Percentiles rank a stretch among this genome's conserved stretches.
Evolutionary conservation across 2,797 vertebrate genomes (phyloP).

Genomic region (Macropodus opercularis): DNA sequence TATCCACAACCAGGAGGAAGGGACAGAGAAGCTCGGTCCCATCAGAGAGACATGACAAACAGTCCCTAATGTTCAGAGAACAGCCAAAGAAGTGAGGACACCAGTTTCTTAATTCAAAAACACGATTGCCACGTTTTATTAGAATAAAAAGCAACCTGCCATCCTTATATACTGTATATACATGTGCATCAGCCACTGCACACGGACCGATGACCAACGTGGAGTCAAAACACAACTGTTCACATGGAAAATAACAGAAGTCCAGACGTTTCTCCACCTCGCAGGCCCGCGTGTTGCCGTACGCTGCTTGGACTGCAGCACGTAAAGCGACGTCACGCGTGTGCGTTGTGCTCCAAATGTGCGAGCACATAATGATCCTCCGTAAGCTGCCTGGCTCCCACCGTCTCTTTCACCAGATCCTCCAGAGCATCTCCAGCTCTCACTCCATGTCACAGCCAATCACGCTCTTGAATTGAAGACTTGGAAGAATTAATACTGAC

Average conservation of each 20-base stretch:
- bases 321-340: constrained; percentile 31
- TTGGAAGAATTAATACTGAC: constrained; percentile 43
- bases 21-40: background rate
- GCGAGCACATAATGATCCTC: constrained; percentile 66
- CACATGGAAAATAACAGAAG: too few species aligned
- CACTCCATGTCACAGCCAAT: too few species aligned
- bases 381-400: constrained; percentile 70
- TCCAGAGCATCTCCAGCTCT: constrained; percentile 16
- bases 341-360: constrained; percentile 25
- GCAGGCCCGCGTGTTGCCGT: constrained; percentile 17
- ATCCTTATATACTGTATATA: constrained; percentile 60
- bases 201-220: constrained; percentile 33
- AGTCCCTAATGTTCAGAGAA: background rate
- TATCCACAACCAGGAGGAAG: constrained; percentile 52
- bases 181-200: constrained; percentile 32
- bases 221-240: constrained; percentile 26
- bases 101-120: constrained; percentile 31
- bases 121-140: constrained; percentile 77
- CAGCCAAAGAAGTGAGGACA: background rate
- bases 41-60: background rate
- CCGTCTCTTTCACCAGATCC: constrained; percentile 58
- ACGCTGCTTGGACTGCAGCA: constrained; percentile 2
- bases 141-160: constrained; percentile 64
- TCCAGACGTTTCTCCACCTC: constrained; percentile 2
- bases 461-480: too few species aligned